Base-by-base conservation (phyloP, 2,888 invertebrate genomes). In the Lycocerus yunnanus region DNA sequence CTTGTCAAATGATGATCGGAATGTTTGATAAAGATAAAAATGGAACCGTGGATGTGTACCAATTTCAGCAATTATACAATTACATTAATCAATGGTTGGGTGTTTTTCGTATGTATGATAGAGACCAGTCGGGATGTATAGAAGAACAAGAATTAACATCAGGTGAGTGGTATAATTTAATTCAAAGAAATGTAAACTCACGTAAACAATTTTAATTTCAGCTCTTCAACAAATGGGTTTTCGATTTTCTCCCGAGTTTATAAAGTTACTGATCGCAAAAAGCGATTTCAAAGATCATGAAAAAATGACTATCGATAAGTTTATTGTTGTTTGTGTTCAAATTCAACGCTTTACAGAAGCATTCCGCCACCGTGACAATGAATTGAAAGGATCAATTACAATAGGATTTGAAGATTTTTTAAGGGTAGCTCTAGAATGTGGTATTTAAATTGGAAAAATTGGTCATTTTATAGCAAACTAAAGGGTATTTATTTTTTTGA, bases 331-430 rank as follows among this genome's bases (percentile, higher is more conserved):
- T 11, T 96, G 96, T 85, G 94, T 97, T 10, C 94, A 97, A 88
- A 92, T 97, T 78, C 96, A 96, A 84, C 92, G 93, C 77, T 95
- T 95, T 79, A 96, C 93, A 27, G 97, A 97, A 84, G 95, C 95
- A 16, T 98, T 98, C 85, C 89, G 93, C 82, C 88, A 89, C 71
- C 91, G 94, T 69, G 97, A 98, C 85, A 89, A 91, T 0, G 92
- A 94, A 80, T 91, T 93, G 87, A 93, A 92, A 82, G 98, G 97
- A 43, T 89, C 91, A 8, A 96, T 98, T 69, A 93, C 93, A 1
- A 93, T 97, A 83, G 92, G 89, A 20, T 98, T 97, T 84, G 98
- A 98, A 89, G 97, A 98, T 84, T 98, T 97, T 83, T 88, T 98
- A 66, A 91, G 90, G 76, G 90, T 97, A 80, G 95, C 96, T 27